Evolutionary conservation across 2,113 vertebrate species (phyloP).

Genomic region (Otolemur garnettii): DNA sequence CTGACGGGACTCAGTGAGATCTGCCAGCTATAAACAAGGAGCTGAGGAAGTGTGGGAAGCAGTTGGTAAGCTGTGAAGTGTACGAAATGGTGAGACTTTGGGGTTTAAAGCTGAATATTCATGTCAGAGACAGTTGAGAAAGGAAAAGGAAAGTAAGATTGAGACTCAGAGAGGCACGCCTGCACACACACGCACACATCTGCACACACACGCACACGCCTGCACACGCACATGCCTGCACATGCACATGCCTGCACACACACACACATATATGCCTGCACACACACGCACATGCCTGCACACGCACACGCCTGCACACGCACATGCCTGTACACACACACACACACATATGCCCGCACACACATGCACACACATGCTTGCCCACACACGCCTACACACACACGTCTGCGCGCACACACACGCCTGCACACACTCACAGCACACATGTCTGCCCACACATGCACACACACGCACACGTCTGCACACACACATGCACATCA

Average conservation of each 20-base stretch:
- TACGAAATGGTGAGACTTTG: neutral
- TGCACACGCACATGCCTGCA: too few species aligned
- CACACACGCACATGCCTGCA: too few species aligned
- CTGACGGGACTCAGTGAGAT: neutral
- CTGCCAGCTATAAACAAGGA: neutral
- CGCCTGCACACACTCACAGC: too few species aligned
- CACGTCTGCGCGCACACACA: too few species aligned
- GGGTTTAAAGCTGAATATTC: neutral
- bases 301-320: neutral
- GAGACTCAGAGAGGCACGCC: neutral
- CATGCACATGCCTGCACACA: too few species aligned
- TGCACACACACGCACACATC: accelerated
- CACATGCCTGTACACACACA: neutral
- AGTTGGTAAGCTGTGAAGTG: neutral
- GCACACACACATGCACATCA: neutral
- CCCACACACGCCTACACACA: too few species aligned
- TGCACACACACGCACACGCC: too few species aligned
- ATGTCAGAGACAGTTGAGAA: neutral
- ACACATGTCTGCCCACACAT: neutral
- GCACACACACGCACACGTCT: too few species aligned
- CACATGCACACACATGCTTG: too few species aligned
- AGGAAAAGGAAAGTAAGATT: neutral
- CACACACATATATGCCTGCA: too few species aligned
- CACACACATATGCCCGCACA: neutral
- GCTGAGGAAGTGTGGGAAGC: neutral